These are phyloP conservation scores for Drosophila suboccidentalis DNA, from an alignment of 2,888 invertebrate genomes.

Conservation along the genomic window DNA sequence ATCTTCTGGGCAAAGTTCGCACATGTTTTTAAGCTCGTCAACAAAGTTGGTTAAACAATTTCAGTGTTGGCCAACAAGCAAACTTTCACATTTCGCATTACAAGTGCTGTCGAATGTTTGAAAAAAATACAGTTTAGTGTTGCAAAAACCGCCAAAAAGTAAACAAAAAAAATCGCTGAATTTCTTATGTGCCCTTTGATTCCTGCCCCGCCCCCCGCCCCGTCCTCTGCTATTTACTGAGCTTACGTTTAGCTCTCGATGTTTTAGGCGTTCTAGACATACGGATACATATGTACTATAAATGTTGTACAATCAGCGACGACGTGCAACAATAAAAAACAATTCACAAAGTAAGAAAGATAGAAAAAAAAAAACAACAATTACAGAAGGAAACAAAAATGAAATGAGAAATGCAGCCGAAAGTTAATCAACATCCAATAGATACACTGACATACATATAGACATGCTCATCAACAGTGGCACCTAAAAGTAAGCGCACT, in stretches of 20 bases:
- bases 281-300: slow-evolving; percentile 64
- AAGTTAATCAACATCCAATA: slow-evolving; percentile 46
- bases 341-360: slow-evolving; percentile 5
- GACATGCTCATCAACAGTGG: slow-evolving; percentile 59
- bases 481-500: slow-evolving; percentile 72
- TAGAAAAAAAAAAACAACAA: not conserved
- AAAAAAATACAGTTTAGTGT: slow-evolving; percentile 34
- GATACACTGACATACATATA: slow-evolving; percentile 28
- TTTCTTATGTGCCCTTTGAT: slow-evolving; percentile 37
- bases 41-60: slow-evolving; percentile 13
- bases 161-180: slow-evolving; percentile 35
- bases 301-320: slow-evolving; percentile 81
- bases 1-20: slow-evolving; percentile 1
- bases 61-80: slow-evolving; percentile 35
- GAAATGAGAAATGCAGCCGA: slow-evolving; percentile 23
- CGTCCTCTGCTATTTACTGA: slow-evolving; percentile 45
- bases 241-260: slow-evolving; percentile 71
- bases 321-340: slow-evolving; percentile 77
- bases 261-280: slow-evolving; percentile 75
- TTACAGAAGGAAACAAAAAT: slow-evolving; percentile 5
- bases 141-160: slow-evolving; percentile 35
- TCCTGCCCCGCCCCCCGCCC: slow-evolving; percentile 16
- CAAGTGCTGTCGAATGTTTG: slow-evolving; percentile 31
- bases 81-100: slow-evolving; percentile 10
- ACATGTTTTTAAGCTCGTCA: not conserved